Conservation (phyloP, 2,888 invertebrate species). For the Sisyra nigra region DNA sequence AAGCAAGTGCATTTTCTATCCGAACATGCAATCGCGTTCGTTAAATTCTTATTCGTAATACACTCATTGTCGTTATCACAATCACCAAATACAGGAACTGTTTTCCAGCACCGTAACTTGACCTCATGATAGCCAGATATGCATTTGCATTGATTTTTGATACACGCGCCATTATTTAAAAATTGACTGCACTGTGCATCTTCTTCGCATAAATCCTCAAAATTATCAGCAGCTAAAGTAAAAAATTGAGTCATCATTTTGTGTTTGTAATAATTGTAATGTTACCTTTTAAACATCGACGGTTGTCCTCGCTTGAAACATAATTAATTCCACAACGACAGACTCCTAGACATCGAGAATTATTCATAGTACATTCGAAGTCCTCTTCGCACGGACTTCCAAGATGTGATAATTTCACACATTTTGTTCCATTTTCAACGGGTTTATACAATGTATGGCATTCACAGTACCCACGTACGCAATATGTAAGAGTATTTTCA, state of each 20-base stretch:
- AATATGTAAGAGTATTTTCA: slow-evolving; percentile 5
- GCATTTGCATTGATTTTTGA: slow-evolving; percentile 18
- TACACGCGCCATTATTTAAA: slow-evolving; percentile 18
- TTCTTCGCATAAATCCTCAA: slow-evolving; percentile 21
- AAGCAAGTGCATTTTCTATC: slow-evolving; percentile 7
- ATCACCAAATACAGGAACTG: slow-evolving; percentile 15
- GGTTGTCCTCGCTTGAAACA: slow-evolving; percentile 18
- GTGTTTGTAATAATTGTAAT: background rate
- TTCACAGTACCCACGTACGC: slow-evolving; percentile 1
- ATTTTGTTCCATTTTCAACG: slow-evolving; percentile 5
- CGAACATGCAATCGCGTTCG: slow-evolving; percentile 17
- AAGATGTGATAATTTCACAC: slow-evolving; percentile 1
- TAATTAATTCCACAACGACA: slow-evolving; percentile 21
- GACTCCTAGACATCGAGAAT: slow-evolving; percentile 17
- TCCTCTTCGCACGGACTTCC: background rate
- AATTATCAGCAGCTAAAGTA: slow-evolving; percentile 20
- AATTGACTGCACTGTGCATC: slow-evolving; percentile 22
- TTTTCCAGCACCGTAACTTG: slow-evolving; percentile 17
- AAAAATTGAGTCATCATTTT: background rate
- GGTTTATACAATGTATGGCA: slow-evolving; percentile 4
- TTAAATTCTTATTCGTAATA: slow-evolving; percentile 14
- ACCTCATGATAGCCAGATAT: slow-evolving; percentile 17
- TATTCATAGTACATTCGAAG: slow-evolving; percentile 4
- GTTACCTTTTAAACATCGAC: slow-evolving; percentile 21
- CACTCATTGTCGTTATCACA: slow-evolving; percentile 21